Evolutionary conservation across 2,113 vertebrate species (phyloP).

Genomic region (Semnornis frantzii): DNA sequence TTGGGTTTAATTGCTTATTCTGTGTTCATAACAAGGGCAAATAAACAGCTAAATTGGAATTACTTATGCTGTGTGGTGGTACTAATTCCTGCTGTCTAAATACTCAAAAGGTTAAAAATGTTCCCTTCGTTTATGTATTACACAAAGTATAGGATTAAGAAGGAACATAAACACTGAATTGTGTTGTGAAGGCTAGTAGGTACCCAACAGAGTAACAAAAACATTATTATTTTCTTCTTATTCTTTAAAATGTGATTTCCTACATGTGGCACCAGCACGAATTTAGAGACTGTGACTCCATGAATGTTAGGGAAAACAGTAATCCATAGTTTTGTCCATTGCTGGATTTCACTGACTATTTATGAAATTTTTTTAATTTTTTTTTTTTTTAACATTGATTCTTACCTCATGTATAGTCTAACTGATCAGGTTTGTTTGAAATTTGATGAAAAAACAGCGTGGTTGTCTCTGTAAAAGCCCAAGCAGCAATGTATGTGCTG

Average conservation of each 20-base stretch:
- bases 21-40: neutral
- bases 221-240: neutral
- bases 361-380: neutral
- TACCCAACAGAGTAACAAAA: neutral
- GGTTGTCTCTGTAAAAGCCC: neutral
- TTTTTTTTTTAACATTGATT: neutral
- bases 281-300: neutral
- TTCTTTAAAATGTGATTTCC: neutral
- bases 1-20: neutral
- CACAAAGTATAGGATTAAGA: neutral
- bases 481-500: neutral
- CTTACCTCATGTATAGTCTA: neutral
- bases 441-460: neutral
- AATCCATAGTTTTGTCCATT: neutral
- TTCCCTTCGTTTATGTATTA: neutral
- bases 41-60: neutral
- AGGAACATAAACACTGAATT: neutral
- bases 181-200: neutral
- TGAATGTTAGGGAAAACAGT: neutral
- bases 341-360: neutral
- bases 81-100: neutral
- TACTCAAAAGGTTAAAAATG: neutral
- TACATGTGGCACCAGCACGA: neutral
- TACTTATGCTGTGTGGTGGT: neutral
- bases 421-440: neutral